These are phyloP conservation scores for Ceratina calcarata DNA, from an alignment of 1,140 invertebrate genomes.

Conservation along the genomic window DNA sequence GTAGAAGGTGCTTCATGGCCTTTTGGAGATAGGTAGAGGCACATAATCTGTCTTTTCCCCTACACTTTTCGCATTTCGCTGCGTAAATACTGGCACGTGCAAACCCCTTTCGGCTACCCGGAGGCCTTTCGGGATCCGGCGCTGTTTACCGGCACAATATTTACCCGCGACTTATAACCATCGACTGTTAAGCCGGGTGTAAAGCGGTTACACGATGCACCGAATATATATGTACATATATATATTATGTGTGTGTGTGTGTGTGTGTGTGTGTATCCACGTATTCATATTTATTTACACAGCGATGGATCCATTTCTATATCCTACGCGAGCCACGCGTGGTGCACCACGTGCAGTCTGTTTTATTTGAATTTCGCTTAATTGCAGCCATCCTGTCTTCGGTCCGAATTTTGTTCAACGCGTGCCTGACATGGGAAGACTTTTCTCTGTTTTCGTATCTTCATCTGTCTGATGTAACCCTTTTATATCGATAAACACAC, in stretches of 20 bases:
- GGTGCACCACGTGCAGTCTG: no score
- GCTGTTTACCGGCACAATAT: slow-evolving; percentile 77
- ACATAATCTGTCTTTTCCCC: slow-evolving; percentile 39
- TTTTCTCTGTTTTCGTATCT: no score
- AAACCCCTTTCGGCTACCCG: slow-evolving; percentile 67
- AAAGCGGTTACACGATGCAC: slow-evolving; percentile 71
- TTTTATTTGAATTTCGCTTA: no score
- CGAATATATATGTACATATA: slow-evolving; percentile 43
- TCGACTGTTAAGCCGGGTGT: slow-evolving; percentile 76
- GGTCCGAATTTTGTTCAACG: no score
- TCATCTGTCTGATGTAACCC: no score
- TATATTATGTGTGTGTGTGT: slow-evolving; percentile 16
- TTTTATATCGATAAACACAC: no score
- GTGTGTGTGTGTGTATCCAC: slow-evolving; percentile 9
- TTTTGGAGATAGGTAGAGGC: slow-evolving; percentile 48
- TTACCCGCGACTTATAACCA: slow-evolving; percentile 77
- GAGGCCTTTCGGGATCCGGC: slow-evolving; percentile 60
- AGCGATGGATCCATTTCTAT: no score
- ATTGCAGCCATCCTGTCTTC: no score
- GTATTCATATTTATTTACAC: no score
- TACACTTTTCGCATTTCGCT: slow-evolving; percentile 56
- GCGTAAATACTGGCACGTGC: slow-evolving; percentile 71
- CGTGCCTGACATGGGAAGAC: no score
- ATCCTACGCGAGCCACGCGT: no score
- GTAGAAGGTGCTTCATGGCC: slow-evolving; percentile 23